phyloP scores from a whole-genome alignment of 2,113 vertebrate species.

The Aplodontia rufa region DNA sequence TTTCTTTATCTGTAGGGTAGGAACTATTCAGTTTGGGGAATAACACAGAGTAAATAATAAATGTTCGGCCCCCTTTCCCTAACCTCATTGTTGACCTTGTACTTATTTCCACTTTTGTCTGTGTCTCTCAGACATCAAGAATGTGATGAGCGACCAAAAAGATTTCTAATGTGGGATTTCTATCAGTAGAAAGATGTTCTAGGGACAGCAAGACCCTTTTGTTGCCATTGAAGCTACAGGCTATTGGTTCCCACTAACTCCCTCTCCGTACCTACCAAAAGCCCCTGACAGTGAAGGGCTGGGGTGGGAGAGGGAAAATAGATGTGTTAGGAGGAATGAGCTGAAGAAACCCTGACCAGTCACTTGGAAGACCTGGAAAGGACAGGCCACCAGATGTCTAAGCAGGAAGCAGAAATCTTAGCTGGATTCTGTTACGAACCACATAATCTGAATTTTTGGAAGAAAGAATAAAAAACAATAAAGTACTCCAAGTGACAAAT shows the following conservation, averaged over 20 bases:
- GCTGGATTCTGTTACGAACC: constrained; percentile 55
- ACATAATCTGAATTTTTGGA: constrained; percentile 61
- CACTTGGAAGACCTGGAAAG: constrained; percentile 22
- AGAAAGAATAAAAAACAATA: constrained; percentile 74
- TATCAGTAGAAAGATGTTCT: background rate
- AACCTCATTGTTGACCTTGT: background rate
- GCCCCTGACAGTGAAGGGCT: background rate
- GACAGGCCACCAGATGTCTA: constrained; percentile 49
- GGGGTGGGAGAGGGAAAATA: background rate
- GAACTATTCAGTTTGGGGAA: background rate
- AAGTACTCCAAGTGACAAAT: constrained; percentile 65
- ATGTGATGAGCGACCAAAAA: background rate
- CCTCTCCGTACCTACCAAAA: background rate
- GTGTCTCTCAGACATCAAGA: background rate
- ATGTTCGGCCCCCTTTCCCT: background rate
- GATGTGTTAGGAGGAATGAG: background rate
- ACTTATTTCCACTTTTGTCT: background rate
- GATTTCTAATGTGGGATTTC: background rate
- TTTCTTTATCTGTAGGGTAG: background rate
- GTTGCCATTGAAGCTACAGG: background rate
- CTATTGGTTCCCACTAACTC: background rate
- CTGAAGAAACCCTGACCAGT: background rate
- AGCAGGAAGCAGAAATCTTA: constrained; percentile 52
- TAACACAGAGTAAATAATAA: background rate
- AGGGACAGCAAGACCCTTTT: background rate